Conservation (phyloP, 2,113 vertebrate species). For the Aldabrachelys gigantea region DNA sequence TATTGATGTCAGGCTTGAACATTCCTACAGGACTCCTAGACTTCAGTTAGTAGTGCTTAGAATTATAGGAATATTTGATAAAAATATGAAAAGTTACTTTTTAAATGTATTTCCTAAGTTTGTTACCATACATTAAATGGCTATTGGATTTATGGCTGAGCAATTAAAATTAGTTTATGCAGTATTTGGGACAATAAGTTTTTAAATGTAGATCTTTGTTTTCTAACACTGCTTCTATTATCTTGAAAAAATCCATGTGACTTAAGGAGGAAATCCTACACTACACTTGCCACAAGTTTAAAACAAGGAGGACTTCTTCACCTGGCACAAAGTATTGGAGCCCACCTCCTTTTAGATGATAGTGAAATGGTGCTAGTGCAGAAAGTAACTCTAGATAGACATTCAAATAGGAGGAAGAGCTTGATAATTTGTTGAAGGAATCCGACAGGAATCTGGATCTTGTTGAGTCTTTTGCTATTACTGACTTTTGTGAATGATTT, state of each 20-base stretch:
- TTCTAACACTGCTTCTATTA: not conserved
- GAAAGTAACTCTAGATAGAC: not conserved
- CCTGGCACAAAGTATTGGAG: not conserved
- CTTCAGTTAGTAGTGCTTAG: constrained; percentile 8
- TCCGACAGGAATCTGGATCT: not conserved
- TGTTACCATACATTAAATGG: not conserved
- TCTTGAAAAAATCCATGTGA: not conserved
- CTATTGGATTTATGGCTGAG: not conserved
- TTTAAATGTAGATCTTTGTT: not conserved
- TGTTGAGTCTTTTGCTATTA: not conserved
- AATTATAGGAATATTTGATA: not conserved
- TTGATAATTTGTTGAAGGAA: not conserved
- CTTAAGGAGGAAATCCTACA: not conserved
- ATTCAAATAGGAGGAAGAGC: not conserved
- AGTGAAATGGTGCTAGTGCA: not conserved
- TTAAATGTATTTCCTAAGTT: not conserved
- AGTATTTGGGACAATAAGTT: not conserved
- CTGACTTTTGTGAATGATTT: not conserved
- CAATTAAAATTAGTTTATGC: not conserved
- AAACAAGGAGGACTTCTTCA: not conserved
- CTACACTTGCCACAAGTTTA: not conserved
- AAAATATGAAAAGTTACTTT: not conserved
- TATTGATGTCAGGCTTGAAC: constrained; percentile 51
- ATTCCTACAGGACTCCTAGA: constrained; percentile 48
- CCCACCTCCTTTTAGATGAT: accelerated